Evolutionary conservation across 2,888 invertebrate species (phyloP).

Genomic region (Linnaemya vulpina): DNA sequence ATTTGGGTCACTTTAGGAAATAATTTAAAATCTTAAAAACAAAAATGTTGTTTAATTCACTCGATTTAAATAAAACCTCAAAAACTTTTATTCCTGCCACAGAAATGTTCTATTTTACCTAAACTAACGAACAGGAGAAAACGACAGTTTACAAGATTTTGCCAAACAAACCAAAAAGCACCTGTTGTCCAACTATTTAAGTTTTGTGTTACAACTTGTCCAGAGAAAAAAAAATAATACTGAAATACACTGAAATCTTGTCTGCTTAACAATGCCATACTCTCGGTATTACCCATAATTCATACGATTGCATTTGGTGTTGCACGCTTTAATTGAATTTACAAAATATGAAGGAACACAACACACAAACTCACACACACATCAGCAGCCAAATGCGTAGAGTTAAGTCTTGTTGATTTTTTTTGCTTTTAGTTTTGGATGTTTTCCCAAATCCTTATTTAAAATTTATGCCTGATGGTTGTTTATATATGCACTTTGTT

Average conservation of each 20-base stretch:
- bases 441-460: conserved; percentile 54
- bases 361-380: conserved; percentile 52
- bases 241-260: conserved; percentile 51
- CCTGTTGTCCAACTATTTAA: conserved; percentile 56
- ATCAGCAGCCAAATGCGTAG: conserved; percentile 70
- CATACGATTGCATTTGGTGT: conserved; percentile 36
- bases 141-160: conserved; percentile 43
- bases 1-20: background rate
- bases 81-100: background rate
- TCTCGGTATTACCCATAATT: conserved; percentile 21
- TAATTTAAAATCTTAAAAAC: background rate
- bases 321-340: conserved; percentile 68
- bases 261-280: conserved; percentile 54
- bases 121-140: conserved; percentile 47
- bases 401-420: background rate
- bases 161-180: conserved; percentile 34
- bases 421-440: conserved; percentile 19
- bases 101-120: conserved; percentile 23
- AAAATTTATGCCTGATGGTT: conserved; percentile 56
- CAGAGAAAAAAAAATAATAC: too few relatives aligned
- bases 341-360: background rate
- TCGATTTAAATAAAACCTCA: background rate
- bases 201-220: conserved; percentile 60
- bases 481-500: conserved; percentile 56
- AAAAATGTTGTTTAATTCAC: background rate